These are phyloP conservation scores for Lophotis ruficrista DNA, from an alignment of 2,113 vertebrate species.

Conservation along the genomic window DNA sequence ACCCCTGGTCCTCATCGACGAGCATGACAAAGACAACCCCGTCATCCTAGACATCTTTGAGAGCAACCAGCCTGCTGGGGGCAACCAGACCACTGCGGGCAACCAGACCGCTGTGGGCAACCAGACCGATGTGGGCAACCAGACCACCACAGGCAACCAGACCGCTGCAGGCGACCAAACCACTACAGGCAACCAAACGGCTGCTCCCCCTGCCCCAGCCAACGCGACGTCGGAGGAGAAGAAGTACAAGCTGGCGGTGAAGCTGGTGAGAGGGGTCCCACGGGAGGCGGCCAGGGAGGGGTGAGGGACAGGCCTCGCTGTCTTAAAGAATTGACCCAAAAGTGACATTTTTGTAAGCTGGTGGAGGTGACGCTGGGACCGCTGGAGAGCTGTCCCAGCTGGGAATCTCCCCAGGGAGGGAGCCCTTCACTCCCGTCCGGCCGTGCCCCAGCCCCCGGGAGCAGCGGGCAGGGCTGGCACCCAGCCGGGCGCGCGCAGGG, in stretches of 20 bases:
- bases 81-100: accelerated
- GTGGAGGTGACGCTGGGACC: neutral
- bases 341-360: neutral
- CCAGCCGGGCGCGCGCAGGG: accelerated
- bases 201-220: neutral
- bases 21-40: constrained; percentile 59
- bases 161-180: accelerated
- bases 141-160: neutral
- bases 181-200: neutral
- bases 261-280: constrained; percentile 66
- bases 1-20: constrained; percentile 77
- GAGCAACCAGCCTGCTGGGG: neutral
- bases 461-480: neutral
- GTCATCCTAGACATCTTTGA: constrained; percentile 71
- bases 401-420: neutral
- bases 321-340: neutral
- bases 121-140: accelerated
- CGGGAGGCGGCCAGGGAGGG: accelerated
- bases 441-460: accelerated
- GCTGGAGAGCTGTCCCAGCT: neutral
- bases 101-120: accelerated
- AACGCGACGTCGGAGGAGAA: neutral
- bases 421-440: too few relatives aligned
- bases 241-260: constrained; percentile 78
- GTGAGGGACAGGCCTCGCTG: accelerated